Conservation (phyloP, 1,140 invertebrate species). For the Zaprionus capensis region DNA sequence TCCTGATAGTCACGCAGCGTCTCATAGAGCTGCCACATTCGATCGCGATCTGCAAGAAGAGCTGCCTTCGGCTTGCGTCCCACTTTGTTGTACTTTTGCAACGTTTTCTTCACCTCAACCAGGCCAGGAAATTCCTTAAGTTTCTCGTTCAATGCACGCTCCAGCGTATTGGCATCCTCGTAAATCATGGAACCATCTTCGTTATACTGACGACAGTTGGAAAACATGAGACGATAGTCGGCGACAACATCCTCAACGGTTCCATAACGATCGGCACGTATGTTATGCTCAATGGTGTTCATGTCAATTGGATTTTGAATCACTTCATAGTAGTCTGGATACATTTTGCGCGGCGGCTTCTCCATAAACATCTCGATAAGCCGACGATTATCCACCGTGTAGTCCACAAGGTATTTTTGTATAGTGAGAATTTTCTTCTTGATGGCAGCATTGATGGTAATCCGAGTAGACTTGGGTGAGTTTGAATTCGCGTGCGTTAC, state of each 20-base stretch:
- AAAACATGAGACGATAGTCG: conserved; percentile 94
- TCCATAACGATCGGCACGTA: conserved; percentile 89
- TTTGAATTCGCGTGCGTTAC: conserved; percentile 84
- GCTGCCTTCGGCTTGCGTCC: conserved; percentile 84
- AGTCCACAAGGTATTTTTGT: conserved; percentile 91
- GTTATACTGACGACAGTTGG: conserved; percentile 97
- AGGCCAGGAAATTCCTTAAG: conserved; percentile 88
- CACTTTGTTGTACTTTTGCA: conserved; percentile 71
- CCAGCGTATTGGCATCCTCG: conserved; percentile 95
- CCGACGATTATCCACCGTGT: conserved; percentile 91
- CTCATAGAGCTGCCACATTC: conserved; percentile 94
- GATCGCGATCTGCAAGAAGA: conserved; percentile 88
- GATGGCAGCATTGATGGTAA: conserved; percentile 84
- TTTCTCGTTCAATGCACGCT: conserved; percentile 93
- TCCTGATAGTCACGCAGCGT: conserved; percentile 95
- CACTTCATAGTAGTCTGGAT: conserved; percentile 98
- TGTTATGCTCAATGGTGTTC: conserved; percentile 96
- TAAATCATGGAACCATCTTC: conserved; percentile 98
- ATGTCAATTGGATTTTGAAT: conserved; percentile 98
- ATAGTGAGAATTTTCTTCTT: conserved; percentile 91
- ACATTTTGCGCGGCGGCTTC: conserved; percentile 97
- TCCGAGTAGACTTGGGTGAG: conserved; percentile 77
- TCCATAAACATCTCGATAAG: conserved; percentile 97
- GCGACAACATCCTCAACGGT: conserved; percentile 87
- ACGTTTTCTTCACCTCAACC: conserved; percentile 69